phyloP scores from a whole-genome alignment of 2,797 vertebrate species.

The Rhinoraja longicauda region DNA sequence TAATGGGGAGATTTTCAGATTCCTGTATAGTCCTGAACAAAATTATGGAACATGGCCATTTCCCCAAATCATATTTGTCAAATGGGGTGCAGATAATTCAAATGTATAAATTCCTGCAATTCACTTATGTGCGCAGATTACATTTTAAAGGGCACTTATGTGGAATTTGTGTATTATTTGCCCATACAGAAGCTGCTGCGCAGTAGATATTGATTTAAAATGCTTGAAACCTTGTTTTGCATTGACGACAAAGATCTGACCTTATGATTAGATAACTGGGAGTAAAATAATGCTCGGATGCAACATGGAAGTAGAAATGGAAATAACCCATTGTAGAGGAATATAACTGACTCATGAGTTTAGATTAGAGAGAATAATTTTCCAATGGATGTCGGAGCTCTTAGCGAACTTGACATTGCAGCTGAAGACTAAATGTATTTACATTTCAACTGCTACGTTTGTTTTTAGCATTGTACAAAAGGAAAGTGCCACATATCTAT shows the following conservation, averaged over 20 bases:
- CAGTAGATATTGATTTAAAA: neutral
- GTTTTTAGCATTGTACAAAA: neutral
- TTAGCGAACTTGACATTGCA: neutral
- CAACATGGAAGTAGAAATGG: neutral
- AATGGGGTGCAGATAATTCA: neutral
- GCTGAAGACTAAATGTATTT: conserved; percentile 7
- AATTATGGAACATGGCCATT: neutral
- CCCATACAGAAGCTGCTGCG: neutral
- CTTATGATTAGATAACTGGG: neutral
- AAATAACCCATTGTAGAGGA: too few relatives aligned
- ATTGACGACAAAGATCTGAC: neutral
- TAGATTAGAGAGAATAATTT: neutral
- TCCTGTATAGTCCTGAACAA: neutral
- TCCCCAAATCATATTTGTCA: neutral
- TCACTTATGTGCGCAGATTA: neutral
- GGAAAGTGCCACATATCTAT: neutral
- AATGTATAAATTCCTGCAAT: neutral
- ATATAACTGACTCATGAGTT: neutral
- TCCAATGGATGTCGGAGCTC: neutral
- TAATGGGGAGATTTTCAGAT: neutral
- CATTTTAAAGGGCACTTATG: neutral
- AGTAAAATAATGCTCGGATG: neutral
- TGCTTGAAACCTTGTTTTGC: neutral
- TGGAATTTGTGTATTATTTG: neutral
- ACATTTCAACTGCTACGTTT: neutral